Evolutionary conservation across 2,797 vertebrate genomes (phyloP).

Genomic region (Clamator glandarius): DNA sequence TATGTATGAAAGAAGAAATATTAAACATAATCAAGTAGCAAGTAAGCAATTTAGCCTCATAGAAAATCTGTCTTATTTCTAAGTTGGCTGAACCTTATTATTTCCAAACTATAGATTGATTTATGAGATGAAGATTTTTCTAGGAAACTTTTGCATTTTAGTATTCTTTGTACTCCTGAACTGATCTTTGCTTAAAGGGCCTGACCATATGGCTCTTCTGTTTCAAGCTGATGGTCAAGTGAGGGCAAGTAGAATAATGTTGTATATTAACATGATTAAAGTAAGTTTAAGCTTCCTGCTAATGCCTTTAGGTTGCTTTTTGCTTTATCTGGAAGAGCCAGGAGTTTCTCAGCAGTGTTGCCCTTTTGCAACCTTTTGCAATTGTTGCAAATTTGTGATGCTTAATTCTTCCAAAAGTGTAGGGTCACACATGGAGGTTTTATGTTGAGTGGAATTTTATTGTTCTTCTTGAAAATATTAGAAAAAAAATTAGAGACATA

Average conservation of each 20-base stretch:
- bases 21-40: not conserved
- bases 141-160: not conserved
- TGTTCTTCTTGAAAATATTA: not conserved
- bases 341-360: not conserved
- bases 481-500: not conserved
- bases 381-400: not conserved
- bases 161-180: not conserved
- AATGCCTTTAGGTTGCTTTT: not conserved
- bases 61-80: not conserved
- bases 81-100: not conserved
- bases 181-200: not conserved
- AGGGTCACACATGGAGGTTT: not conserved
- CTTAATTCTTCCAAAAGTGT: not conserved
- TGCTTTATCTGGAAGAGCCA: not conserved
- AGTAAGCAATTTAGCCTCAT: not conserved
- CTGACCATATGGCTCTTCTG: not conserved
- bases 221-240: not conserved
- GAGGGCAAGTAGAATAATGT: not conserved
- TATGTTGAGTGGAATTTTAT: not conserved
- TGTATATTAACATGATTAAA: not conserved
- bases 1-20: not conserved
- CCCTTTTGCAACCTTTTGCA: not conserved
- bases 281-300: not conserved
- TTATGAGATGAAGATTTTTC: not conserved
- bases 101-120: not conserved